Base-by-base conservation (phyloP, 1,140 invertebrate genomes). In the Solenopsis fugax region DNA sequence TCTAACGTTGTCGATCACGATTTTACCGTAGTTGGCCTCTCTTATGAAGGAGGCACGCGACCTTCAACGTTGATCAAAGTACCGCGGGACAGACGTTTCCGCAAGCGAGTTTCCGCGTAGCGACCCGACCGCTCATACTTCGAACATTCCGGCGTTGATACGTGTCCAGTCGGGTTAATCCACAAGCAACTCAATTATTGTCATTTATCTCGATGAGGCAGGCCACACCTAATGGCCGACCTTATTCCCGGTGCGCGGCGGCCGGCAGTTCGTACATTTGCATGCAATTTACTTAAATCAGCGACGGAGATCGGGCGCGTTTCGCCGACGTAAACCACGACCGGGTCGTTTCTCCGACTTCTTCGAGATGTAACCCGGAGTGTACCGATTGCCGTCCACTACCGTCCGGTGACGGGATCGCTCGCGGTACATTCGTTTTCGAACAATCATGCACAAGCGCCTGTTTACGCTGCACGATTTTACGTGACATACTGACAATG, bases 261-360 rank as follows among this genome's bases (percentile, higher is more conserved):
- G 65, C 72, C 85, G 85, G 88, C 89, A 87, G 85, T 90, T 87
- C 64, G 71, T 87, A 88, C 72, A 93, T 93, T 92, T 93, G 86
- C 89, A 93, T 90, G 91, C 88, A 93, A 93, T 93, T 93, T 93
- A 92, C 88, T 91, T 87, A 88, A 89, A 89, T 90, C 88, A 87
- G 45, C 78, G 85, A 75, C 56, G 48, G 77, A 81, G 90, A 60
- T 77, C 78, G 87, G 41, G 69, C 81, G 76, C 58, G 69, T 84
- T 90, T 90, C 88, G 64, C 85, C 67, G 88, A 69, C 91, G 85
- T 91, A 89, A 88, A 92, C 72, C 90, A 77, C 90, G 73, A 58
- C 56, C 69, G 58, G 84, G 85, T 87, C 69, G 71, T 88, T 89
- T 80, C 67, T 48, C 75, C 52, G 77, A 82, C 65, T 89, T 89